These are phyloP conservation scores for Neelides folsomi DNA, from an alignment of 2,888 invertebrate genomes.

Conservation along the genomic window DNA sequence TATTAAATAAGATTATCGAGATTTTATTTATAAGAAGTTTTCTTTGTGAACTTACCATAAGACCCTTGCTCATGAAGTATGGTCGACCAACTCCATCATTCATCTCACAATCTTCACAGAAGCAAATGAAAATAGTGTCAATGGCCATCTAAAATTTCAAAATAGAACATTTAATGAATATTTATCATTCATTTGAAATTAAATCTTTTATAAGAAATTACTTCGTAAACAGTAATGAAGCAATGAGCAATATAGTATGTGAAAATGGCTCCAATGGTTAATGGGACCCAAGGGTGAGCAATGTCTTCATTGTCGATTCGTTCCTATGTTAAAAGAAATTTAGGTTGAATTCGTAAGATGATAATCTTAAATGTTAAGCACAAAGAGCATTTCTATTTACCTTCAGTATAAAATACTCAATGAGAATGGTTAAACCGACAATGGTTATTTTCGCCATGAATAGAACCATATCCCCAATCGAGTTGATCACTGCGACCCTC, in stretches of 20 bases:
- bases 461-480: constrained; percentile 58
- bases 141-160: constrained; percentile 48
- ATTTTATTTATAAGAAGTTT: neutral
- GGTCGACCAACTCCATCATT: constrained; percentile 51
- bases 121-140: constrained; percentile 54
- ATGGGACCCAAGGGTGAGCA: constrained; percentile 49
- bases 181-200: neutral
- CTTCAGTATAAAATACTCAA: constrained; percentile 49
- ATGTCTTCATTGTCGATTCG: constrained; percentile 44
- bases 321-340: constrained; percentile 15
- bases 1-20: neutral
- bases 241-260: constrained; percentile 56
- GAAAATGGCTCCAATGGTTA: constrained; percentile 50
- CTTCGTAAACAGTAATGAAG: constrained; percentile 61
- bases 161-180: neutral
- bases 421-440: constrained; percentile 48
- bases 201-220: constrained; percentile 35
- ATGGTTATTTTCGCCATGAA: constrained; percentile 55
- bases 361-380: neutral
- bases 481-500: constrained; percentile 55
- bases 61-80: constrained; percentile 51
- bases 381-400: constrained; percentile 36
- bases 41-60: constrained; percentile 43
- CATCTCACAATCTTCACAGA: constrained; percentile 53
- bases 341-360: neutral